phyloP scores from a whole-genome alignment of 2,113 vertebrate genomes.

The Alaudala cheleensis region DNA sequence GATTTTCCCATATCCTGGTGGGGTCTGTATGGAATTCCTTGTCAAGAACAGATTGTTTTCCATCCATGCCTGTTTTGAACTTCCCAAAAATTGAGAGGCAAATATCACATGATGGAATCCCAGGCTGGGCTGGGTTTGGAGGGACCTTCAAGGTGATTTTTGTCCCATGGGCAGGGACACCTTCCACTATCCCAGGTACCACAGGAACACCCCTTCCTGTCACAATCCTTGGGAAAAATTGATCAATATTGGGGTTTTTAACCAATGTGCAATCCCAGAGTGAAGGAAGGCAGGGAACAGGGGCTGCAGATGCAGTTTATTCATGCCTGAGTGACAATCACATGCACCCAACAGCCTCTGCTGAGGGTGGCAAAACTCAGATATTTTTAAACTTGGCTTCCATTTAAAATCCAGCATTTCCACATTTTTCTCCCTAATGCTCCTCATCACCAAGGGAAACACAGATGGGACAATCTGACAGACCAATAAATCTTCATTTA shows the following conservation, averaged over 20 bases:
- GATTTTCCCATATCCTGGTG: background rate
- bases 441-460: background rate
- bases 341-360: background rate
- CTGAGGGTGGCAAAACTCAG: background rate
- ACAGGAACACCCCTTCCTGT: background rate
- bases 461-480: background rate
- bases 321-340: background rate
- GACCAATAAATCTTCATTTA: background rate
- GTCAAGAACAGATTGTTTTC: too few species aligned
- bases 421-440: background rate
- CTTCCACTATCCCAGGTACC: background rate
- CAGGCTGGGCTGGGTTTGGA: background rate
- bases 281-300: background rate
- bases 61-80: background rate
- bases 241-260: accelerated
- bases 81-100: background rate
- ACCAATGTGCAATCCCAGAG: background rate
- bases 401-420: background rate
- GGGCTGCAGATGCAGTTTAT: background rate
- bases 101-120: accelerated
- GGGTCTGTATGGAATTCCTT: background rate
- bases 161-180: background rate
- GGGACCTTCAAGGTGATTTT: background rate
- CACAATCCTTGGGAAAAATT: background rate
- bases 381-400: background rate